Base-by-base conservation (phyloP, 2,888 invertebrate genomes). In the Morpho deidamia region DNA sequence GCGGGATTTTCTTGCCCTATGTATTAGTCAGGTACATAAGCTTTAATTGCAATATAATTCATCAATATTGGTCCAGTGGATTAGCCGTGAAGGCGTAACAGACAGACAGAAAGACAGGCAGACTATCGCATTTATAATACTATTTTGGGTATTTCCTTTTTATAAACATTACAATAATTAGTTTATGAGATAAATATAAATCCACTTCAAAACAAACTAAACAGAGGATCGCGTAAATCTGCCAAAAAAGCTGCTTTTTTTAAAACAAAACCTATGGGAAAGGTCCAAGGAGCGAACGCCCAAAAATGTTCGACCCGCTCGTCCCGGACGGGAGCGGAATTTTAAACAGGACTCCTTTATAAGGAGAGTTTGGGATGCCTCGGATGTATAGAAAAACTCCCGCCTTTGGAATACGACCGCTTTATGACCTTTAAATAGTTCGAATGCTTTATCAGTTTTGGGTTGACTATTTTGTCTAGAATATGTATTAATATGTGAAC, bases 231-330 rank as follows among this genome's bases (percentile, higher is more conserved):
- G 50, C 50, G 38, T 44, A 50, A 38, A 50, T 43, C 14, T 23
- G 43, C 37, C 38, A 38, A 50, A 43, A 50, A 50, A 44, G 23
- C n/a, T 1, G 11, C 5, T 38, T 42, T 43, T 50, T 43, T 14
- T 34, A 38, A 50, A n/a, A 23, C 14, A 49, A 50, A 77, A 65
- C 54, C 67, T 70, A 75, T 83, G 83, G 79, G 84, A 83, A 83
- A 73, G 71, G 69, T 71, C 66, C 73, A 66, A 60, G 69, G 69
- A 68, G 67, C 67, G 78, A 72, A 84, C 85, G 81, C 81, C 80
- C 75, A 82, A 85, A 81, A 77, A 87, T 87, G 83, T 83, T 72
- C 59, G 79, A 80, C 76, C 80, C 80, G 76, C 74, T 74, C 68
- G 63, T 62, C 53, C 60, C 52, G 71, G 74, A 84, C 88, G 83